Percentiles rank a stretch among this genome's conserved stretches.
Conservation (phyloP, 2,888 invertebrate species). For the Epirrhoe alternata region DNA sequence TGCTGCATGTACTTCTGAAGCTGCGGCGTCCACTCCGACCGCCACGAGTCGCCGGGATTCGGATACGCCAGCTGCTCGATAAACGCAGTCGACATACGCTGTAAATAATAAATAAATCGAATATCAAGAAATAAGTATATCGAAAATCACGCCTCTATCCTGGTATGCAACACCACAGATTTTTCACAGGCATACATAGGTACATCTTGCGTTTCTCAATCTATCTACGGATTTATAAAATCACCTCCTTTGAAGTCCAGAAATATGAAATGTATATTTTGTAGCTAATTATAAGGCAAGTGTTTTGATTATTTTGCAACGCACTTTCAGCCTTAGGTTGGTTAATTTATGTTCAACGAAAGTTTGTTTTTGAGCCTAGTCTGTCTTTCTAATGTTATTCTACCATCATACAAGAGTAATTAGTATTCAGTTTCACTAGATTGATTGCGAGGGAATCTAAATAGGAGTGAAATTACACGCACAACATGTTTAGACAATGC, state of each 20-base stretch:
- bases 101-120: no score
- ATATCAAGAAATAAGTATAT: no score
- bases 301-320: neutral
- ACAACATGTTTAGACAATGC: slow-evolving; percentile 33
- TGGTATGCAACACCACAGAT: no score
- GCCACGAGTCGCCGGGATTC: slow-evolving; percentile 82
- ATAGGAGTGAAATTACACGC: slow-evolving; percentile 29
- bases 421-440: slow-evolving; percentile 19
- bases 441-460: slow-evolving; percentile 9
- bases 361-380: neutral
- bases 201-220: no score
- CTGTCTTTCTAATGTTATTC: slow-evolving; percentile 13
- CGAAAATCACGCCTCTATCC: no score
- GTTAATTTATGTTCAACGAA: slow-evolving; percentile 7
- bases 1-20: slow-evolving; percentile 82
- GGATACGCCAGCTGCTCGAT: slow-evolving; percentile 80
- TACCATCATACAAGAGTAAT: slow-evolving; percentile 15
- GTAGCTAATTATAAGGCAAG: neutral
- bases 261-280: no score
- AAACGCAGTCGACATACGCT: slow-evolving; percentile 82
- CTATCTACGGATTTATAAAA: no score
- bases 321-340: no score
- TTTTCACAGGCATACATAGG: no score
- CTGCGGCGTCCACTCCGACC: slow-evolving; percentile 83
- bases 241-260: no score